Base-by-base conservation (phyloP, 1,140 invertebrate genomes). In the Mactra quadrangularis region DNA sequence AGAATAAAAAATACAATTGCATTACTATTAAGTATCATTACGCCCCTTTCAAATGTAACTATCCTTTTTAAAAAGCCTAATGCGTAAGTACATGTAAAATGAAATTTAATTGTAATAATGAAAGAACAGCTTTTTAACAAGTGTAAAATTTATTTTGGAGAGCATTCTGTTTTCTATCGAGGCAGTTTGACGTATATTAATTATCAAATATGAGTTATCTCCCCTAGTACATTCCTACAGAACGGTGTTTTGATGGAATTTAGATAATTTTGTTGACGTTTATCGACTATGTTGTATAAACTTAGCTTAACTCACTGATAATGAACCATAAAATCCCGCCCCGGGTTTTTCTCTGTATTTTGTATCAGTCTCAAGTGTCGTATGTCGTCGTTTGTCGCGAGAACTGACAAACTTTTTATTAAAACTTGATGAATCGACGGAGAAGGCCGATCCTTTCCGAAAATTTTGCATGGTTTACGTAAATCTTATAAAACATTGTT, bases 221-320 rank as follows among this genome's bases (percentile, higher is more conserved):
- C 70, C 70, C 70, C 25, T 74, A 45, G 31, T 35, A 68, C 64
- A 68, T 70, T 33, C 77, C 62, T 41, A 3, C 13, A 25, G 27
- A 53, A 2, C 77, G 38, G 47, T 33, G 77, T 25, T 35, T 27
- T 29, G 35, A 4, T 31, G 77, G 77, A 81, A 81, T 81, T 55
- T 81, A 71, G 66, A 70, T 70, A 70, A 70, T 81, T 70, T 59
- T 81, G 53, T 81, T 81, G 77, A 81, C 76, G 29, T 33, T 60
- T 47, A 27, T 66, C 52, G 47, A 57, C 29, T 55, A n/a, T 45
- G 60, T 50, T 41, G 53, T 45, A 66, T 70, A 81, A 81, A 81
- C 66, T 38, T 19, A 47, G 77, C 38, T 81, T 81, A 70, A 81
- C 52, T 53, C 6, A 25, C 41, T 81, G 38, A 71, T 81, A 68